phyloP scores from a whole-genome alignment of 1,140 invertebrate genomes.

The Anadara kagoshimensis region DNA sequence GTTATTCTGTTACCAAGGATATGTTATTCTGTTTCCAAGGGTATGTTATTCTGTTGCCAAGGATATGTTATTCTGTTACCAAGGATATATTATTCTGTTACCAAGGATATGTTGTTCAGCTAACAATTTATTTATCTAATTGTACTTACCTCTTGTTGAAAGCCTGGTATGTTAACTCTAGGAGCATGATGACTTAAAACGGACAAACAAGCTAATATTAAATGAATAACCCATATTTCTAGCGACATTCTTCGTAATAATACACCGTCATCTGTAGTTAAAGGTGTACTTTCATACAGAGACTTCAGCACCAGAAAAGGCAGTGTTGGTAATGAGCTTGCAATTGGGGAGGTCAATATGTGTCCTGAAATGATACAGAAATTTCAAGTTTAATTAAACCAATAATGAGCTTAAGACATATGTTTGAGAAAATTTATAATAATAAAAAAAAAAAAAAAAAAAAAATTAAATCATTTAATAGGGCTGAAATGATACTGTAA shows the following conservation, averaged over 20 bases:
- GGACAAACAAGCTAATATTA: slow-evolving; percentile 89
- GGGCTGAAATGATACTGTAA: not conserved
- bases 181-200: slow-evolving; percentile 89
- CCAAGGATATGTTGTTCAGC: not conserved
- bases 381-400: no score
- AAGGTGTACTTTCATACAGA: slow-evolving; percentile 85
- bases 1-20: no score
- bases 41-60: not conserved
- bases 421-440: no score
- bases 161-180: slow-evolving; percentile 68
- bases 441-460: no score
- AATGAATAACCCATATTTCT: slow-evolving; percentile 87
- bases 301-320: slow-evolving; percentile 90
- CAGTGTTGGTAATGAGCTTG: slow-evolving; percentile 85
- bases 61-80: not conserved
- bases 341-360: slow-evolving; percentile 84
- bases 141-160: slow-evolving; percentile 74
- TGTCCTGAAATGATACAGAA: slow-evolving; percentile 76
- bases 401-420: no score
- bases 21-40: not conserved
- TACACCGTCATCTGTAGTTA: slow-evolving; percentile 87
- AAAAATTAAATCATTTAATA: no score
- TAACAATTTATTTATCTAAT: no score
- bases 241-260: slow-evolving; percentile 86
- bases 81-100: no score